Base-by-base conservation (phyloP, 2,888 invertebrate species). In the Sminthurides aquaticus region DNA sequence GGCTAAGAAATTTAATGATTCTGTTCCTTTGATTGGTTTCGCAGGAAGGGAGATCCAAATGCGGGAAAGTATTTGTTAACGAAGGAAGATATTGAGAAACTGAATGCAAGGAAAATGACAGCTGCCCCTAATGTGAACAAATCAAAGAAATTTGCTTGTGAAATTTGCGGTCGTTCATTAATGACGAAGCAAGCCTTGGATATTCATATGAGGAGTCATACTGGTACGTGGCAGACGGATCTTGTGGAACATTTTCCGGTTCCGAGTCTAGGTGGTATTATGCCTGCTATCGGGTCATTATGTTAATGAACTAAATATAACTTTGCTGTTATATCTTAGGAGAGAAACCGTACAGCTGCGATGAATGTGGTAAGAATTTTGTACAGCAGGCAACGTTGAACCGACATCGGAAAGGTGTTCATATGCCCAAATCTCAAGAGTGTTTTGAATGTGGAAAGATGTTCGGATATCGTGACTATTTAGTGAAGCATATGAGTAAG, bases 151-250 rank as follows among this genome's bases (percentile, higher is more conserved):
- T 73, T 73, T 58, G 68, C 73, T 25, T 73, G 73, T 68, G 71
- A 73, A 67, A 64, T 73, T 52, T 73, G 73, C 68, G 66, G 70
- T 26, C 65, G 73, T 52, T 69, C 67, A 55, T 69, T 73, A 65
- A 73, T 70, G 73, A 69, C 69, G 62, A 73, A 73, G 56, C 73
- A 73, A 61, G 69, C 70, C 24, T 61, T 73, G 68, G 71, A 73
- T 61, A 73, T 73, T 67, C 73, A 73, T 48, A 69, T 73, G 67
- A 62, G 73, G 49, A 71, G 71, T 58, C 73, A 73, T 65, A 71
- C 73, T 60, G 73, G 73, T 71, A 65, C 49, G 58, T 54, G 15
- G 8, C n/a, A n/a, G n/a, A n/a, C n/a, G n/a, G n/a, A n/a, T n/a
- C n/a, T n/a, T n/a, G n/a, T n/a, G n/a, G n/a, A n/a, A n/a, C n/a